Percentiles rank a stretch among this genome's conserved stretches.
phyloP scores from a whole-genome alignment of 2,113 vertebrate genomes.

The Aphyosemion australe region DNA sequence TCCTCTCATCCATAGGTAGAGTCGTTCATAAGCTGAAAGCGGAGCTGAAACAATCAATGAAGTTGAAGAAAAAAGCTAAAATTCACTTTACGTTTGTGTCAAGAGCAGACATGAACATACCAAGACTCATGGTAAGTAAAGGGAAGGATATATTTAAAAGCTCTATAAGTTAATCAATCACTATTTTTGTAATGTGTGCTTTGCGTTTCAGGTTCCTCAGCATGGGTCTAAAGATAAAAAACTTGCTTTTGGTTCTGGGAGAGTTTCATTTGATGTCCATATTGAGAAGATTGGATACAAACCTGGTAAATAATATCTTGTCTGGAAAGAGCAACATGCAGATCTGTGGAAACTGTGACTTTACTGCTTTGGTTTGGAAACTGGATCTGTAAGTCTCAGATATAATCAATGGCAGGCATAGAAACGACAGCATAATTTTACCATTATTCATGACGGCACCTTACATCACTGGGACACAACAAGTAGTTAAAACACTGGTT shows the following conservation, averaged over 20 bases:
- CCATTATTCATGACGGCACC: background rate
- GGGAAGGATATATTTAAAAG: too few species aligned
- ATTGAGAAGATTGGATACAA: slow-evolving; percentile 61
- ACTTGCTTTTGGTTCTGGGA: slow-evolving; percentile 66
- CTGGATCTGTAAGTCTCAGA: background rate
- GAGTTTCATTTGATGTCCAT: slow-evolving; percentile 58
- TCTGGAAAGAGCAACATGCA: background rate
- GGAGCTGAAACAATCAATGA: slow-evolving; percentile 66
- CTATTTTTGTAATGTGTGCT: fast-evolving
- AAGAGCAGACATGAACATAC: slow-evolving; percentile 47
- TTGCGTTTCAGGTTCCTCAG: slow-evolving; percentile 63
- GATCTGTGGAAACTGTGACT: too few species aligned
- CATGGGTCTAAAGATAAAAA: slow-evolving; percentile 57
- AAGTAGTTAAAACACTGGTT: background rate
- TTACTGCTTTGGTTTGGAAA: background rate
- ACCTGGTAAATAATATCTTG: slow-evolving; percentile 62
- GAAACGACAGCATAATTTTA: background rate
- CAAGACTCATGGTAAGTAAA: slow-evolving; percentile 60
- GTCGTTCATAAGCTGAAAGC: slow-evolving; percentile 64
- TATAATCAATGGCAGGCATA: background rate
- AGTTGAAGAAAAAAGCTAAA: slow-evolving; percentile 36
- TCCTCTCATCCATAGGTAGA: slow-evolving; percentile 40
- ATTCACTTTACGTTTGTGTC: slow-evolving; percentile 65
- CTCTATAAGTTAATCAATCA: background rate
- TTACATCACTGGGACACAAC: background rate